Base-by-base conservation (phyloP, 2,888 invertebrate genomes). In the Hypomecis atomaria region DNA sequence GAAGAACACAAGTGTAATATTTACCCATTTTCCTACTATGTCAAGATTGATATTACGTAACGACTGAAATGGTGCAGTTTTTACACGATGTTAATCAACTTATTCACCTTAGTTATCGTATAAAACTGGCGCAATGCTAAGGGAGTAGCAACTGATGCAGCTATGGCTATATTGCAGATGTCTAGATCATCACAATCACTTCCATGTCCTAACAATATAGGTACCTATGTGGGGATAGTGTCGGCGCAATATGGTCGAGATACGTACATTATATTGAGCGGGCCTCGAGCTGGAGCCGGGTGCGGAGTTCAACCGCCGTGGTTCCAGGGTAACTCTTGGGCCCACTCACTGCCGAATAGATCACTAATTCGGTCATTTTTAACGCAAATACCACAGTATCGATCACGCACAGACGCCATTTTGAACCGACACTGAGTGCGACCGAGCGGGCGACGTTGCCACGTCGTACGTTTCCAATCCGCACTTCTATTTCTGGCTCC, bases 351-450 rank as follows among this genome's bases (percentile, higher is more conserved):
- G 88, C 86, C 83, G 87, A 83, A 88, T 86, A 84, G 78, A 89
- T 87, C 92, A 92, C 92, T 85, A 84, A 86, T 86, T 86, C 84
- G 83, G 85, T 81, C 88, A 89, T 90, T 92, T 90, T 85, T 81
- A 85, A 89, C 88, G 82, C 78, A 84, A 90, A 87, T 88, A 86
- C 85, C 92, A 87, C 92, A 81, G 88, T 92, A 92, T 92, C 90
- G 92, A 92, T 92, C 92, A 92, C 92, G 85, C 92, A 91, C 92
- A 86, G 87, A 82, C 91, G 92, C 92, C 92, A 92, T 92, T 92
- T 92, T 92, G 92, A 89, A 90, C 88, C 86, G 90, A 90, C 90
- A 92, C 92, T 92, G 89, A 90, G 84, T 77, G 71, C 79, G 77
- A 76, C 76, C 78, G 82, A 82, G 82, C 80, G 81, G 76, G 92